Evolutionary conservation across 2,113 vertebrate genomes (phyloP).

Genomic region (Gymnarchus niloticus): DNA sequence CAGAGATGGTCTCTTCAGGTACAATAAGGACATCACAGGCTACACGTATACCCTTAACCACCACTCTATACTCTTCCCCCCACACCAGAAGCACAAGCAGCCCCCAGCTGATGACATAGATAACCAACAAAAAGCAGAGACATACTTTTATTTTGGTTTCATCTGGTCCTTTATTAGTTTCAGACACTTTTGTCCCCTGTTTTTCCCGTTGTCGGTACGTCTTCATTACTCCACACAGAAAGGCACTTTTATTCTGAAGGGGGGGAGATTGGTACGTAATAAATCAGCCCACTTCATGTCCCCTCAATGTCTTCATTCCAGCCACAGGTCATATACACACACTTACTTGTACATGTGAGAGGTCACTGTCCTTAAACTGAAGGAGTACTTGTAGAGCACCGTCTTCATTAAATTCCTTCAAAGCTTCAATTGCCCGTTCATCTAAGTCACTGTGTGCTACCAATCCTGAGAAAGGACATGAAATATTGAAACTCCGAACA

Average conservation of each 20-base stretch:
- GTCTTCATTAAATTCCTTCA: constrained; percentile 99
- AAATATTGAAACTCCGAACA: constrained; percentile 24
- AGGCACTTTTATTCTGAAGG: constrained; percentile 99
- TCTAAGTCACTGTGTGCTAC: constrained; percentile 99
- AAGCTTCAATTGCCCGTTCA: constrained; percentile 96
- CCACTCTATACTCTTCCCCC: too few relatives aligned
- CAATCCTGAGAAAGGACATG: constrained; percentile 69
- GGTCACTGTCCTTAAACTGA: constrained; percentile 99
- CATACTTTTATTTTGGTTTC: constrained; percentile 97
- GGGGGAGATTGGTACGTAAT: background rate
- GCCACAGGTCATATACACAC: background rate
- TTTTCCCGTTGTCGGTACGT: constrained; percentile 98
- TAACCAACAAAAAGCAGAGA: background rate
- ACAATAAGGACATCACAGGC: background rate
- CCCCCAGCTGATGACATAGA: background rate
- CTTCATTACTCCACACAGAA: constrained; percentile 99
- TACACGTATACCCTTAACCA: background rate
- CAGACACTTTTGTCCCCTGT: constrained; percentile 98
- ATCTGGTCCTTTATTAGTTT: constrained; percentile 99
- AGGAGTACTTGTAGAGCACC: constrained; percentile 96
- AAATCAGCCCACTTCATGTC: background rate
- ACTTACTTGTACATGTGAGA: constrained; percentile 97
- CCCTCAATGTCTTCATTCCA: too few relatives aligned
- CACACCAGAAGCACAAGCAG: background rate
- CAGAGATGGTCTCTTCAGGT: background rate